Evolutionary conservation across 1,140 invertebrate genomes (phyloP).

Genomic region (Heliconius eleuchia): DNA sequence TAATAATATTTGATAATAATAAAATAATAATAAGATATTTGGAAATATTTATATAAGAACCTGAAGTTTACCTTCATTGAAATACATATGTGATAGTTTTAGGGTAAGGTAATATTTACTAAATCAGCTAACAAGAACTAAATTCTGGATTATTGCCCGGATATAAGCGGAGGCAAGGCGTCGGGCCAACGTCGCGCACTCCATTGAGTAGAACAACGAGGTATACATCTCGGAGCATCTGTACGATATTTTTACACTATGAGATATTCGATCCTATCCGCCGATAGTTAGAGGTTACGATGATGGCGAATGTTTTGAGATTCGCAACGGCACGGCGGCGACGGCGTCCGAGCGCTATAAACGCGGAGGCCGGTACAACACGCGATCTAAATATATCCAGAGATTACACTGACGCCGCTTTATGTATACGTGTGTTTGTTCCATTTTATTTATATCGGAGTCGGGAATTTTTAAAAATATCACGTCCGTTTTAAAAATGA

Average conservation of each 20-base stretch:
- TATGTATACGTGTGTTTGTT: constrained; percentile 45
- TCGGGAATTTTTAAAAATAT: constrained; percentile 68
- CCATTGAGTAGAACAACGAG: constrained; percentile 30
- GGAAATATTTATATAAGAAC: too few species aligned
- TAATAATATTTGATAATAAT: too few species aligned
- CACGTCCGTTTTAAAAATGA: constrained; percentile 50
- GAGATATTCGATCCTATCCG: constrained; percentile 47
- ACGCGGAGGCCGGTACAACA: constrained; percentile 49
- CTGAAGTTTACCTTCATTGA: too few species aligned
- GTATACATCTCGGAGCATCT: constrained; percentile 16
- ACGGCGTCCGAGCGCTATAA: constrained; percentile 35
- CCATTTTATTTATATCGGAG: constrained; percentile 62
- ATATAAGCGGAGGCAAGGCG: constrained; percentile 21
- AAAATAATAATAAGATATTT: too few species aligned
- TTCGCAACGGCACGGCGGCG: constrained; percentile 33
- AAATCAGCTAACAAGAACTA: not conserved
- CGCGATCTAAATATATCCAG: constrained; percentile 48
- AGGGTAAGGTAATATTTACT: not conserved
- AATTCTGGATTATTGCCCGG: constrained; percentile 22
- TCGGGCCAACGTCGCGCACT: constrained; percentile 20
- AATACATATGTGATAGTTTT: too few species aligned
- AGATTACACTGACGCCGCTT: constrained; percentile 43
- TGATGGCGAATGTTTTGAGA: constrained; percentile 45
- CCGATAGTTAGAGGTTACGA: constrained; percentile 15
- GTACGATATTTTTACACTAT: constrained; percentile 18